Evolutionary conservation across 2,888 invertebrate species (phyloP).

Genomic region (Rhogogaster chlorosoma): DNA sequence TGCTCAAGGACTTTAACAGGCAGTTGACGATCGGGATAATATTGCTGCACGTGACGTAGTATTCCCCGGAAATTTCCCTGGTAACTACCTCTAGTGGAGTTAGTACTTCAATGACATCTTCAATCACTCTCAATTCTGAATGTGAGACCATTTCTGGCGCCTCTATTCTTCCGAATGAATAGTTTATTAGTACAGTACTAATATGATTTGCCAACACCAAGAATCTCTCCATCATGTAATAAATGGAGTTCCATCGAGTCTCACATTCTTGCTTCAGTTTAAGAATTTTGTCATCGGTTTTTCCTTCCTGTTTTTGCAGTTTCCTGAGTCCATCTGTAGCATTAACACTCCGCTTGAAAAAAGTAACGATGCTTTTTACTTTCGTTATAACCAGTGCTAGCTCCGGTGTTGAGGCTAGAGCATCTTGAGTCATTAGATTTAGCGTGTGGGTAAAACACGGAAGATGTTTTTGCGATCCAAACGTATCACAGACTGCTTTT

Average conservation of each 20-base stretch:
- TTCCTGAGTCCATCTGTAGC: conserved; percentile 43
- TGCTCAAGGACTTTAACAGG: conserved; percentile 19
- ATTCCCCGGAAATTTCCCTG: conserved; percentile 49
- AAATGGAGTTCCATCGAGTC: conserved; percentile 53
- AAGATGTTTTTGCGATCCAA: conserved; percentile 48
- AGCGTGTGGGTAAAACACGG: conserved; percentile 47
- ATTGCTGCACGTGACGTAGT: conserved; percentile 50
- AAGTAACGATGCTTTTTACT: conserved; percentile 54
- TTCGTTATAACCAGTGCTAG: conserved; percentile 32
- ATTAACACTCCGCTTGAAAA: conserved; percentile 50
- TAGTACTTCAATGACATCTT: conserved; percentile 47
- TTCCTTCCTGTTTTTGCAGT: conserved; percentile 30
- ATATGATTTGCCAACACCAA: conserved; percentile 37
- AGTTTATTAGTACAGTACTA: conserved; percentile 36
- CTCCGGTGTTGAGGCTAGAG: conserved; percentile 41
- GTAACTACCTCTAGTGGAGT: conserved; percentile 46
- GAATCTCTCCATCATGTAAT: conserved; percentile 50
- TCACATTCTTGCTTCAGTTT: conserved; percentile 50
- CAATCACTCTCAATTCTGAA: conserved; percentile 42
- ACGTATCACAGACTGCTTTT: conserved; percentile 45
- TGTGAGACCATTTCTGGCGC: conserved; percentile 47
- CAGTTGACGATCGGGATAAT: conserved; percentile 50
- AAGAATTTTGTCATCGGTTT: conserved; percentile 22
- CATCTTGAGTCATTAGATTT: conserved; percentile 50
- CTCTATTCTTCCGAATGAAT: conserved; percentile 13